These are phyloP conservation scores for Eudyptes chrysolophus DNA, from an alignment of 2,113 vertebrate genomes.

Conservation along the genomic window DNA sequence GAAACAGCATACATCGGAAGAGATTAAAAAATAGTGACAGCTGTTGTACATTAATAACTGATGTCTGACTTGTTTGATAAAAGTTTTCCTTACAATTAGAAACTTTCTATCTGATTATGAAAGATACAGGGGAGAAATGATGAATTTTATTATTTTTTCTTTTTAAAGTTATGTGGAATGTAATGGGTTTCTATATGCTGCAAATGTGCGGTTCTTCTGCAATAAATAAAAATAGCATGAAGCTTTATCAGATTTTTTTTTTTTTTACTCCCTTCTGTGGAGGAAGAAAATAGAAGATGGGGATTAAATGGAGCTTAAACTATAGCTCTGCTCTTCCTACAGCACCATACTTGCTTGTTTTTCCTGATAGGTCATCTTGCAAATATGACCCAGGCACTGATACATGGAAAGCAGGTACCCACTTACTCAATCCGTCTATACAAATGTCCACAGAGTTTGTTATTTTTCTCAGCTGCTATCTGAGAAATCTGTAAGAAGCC, in stretches of 20 bases:
- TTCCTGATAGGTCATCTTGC: not conserved
- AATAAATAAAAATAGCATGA: not conserved
- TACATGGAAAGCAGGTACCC: not conserved
- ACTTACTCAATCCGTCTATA: not conserved
- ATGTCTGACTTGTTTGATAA: not conserved
- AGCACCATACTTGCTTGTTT: not conserved
- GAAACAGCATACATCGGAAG: not conserved
- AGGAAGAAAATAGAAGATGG: not conserved
- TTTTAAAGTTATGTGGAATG: not conserved
- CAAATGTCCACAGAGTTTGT: not conserved
- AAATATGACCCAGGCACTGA: not conserved
- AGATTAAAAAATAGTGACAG: not conserved
- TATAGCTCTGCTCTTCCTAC: not conserved
- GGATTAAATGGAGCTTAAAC: not conserved
- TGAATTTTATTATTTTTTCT: not conserved
- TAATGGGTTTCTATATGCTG: not conserved
- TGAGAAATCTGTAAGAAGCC: not conserved
- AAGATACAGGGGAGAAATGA: not conserved
- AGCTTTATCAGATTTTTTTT: not conserved
- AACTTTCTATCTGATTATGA: not conserved
- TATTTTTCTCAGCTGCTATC: slow-evolving; percentile 9
- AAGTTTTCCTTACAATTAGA: not conserved
- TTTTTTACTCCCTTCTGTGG: not conserved
- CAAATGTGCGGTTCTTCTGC: not conserved
- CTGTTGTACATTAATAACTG: not conserved